phyloP scores from a whole-genome alignment of 2,113 vertebrate genomes.

The Cinclus cinclus region DNA sequence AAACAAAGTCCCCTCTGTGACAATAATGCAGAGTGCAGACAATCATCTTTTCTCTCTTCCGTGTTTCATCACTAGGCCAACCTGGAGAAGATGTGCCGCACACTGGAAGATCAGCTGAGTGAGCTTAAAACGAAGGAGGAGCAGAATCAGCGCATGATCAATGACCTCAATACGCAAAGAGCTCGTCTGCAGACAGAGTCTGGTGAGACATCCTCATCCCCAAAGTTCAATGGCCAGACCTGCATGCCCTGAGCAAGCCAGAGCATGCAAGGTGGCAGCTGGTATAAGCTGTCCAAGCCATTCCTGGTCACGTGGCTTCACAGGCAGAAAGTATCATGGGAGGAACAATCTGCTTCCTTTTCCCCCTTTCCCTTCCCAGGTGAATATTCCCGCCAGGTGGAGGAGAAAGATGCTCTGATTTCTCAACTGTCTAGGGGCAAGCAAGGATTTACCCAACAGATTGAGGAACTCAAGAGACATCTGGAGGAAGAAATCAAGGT shows the following conservation, averaged over 20 bases:
- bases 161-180: background rate
- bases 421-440: constrained; percentile 83
- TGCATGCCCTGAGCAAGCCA: too few species aligned
- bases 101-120: background rate
- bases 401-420: constrained; percentile 74
- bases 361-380: constrained; percentile 35
- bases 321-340: too few species aligned
- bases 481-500: constrained; percentile 59
- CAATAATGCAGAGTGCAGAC: too few species aligned
- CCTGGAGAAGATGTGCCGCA: background rate
- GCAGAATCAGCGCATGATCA: background rate
- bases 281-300: too few species aligned
- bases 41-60: too few species aligned
- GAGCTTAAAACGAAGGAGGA: background rate
- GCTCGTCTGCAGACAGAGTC: background rate
- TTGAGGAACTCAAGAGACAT: constrained; percentile 77
- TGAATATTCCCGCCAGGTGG: background rate
- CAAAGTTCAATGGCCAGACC: too few species aligned
- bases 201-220: background rate
- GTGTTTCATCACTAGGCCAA: background rate
- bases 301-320: too few species aligned
- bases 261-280: background rate
- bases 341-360: too few species aligned
- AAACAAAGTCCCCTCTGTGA: too few species aligned
- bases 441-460: constrained; percentile 80